phyloP scores from a whole-genome alignment of 1,140 invertebrate species.

The Chlorops oryzae region DNA sequence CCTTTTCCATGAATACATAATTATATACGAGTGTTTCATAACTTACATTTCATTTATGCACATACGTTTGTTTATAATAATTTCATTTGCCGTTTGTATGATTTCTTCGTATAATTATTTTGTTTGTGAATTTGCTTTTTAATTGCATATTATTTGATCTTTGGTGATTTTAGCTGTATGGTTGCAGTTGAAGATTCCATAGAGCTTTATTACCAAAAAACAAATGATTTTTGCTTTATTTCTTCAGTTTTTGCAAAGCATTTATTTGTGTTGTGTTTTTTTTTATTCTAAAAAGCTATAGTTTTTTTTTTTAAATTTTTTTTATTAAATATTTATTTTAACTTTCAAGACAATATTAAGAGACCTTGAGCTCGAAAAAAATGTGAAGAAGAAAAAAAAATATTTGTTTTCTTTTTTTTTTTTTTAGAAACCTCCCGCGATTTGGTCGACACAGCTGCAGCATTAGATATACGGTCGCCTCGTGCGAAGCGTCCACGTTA shows the following conservation, averaged over 20 bases:
- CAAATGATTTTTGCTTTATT: conserved; percentile 45
- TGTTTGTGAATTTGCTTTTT: background rate
- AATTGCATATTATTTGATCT: conserved; percentile 46
- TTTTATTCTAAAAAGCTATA: background rate
- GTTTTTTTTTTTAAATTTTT: conserved; percentile 1
- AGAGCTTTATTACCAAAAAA: conserved; percentile 49
- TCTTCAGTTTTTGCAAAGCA: conserved; percentile 15
- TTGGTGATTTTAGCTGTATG: conserved; percentile 50
- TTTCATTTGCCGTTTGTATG: background rate
- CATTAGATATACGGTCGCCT: conserved; percentile 36
- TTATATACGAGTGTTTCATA: too few species aligned
- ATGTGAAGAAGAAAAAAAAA: too few species aligned
- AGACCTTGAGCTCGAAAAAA: too few species aligned
- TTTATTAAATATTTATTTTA: conserved; percentile 13
- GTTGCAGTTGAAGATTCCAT: conserved; percentile 31
- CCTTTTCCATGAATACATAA: too few species aligned
- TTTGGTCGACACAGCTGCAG: conserved; percentile 39
- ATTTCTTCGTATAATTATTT: background rate
- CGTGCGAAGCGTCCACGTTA: conserved; percentile 37
- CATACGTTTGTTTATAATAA: too few species aligned
- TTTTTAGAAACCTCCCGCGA: conserved; percentile 39
- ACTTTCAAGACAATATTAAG: too few species aligned
- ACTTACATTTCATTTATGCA: too few species aligned
- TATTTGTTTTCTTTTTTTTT: too few species aligned
- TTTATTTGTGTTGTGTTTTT: background rate